phyloP scores from a whole-genome alignment of 2,888 invertebrate species.

The Glyphotaelius pellucidus region DNA sequence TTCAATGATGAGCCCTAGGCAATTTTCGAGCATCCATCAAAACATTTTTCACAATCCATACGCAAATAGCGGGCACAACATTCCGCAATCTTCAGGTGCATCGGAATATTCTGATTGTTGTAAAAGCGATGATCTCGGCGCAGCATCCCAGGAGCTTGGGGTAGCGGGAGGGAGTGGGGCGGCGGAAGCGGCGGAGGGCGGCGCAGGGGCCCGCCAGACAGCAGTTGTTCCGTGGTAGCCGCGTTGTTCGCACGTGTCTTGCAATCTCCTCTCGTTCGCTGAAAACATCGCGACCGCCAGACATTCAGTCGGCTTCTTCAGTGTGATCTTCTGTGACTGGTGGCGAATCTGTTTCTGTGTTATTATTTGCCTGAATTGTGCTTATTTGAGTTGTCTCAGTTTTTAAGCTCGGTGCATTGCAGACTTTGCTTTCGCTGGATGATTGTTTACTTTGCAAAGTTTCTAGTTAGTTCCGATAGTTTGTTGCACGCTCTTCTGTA shows the following conservation, averaged over 20 bases:
- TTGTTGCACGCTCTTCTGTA: background rate
- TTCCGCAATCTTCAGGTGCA: background rate
- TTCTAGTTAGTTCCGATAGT: background rate
- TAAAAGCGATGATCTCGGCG: background rate
- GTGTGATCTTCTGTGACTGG: slow-evolving; percentile 39
- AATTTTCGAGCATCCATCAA: background rate
- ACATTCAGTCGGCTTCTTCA: slow-evolving; percentile 11
- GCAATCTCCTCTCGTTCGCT: background rate
- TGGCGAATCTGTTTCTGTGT: slow-evolving; percentile 34
- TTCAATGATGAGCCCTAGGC: background rate
- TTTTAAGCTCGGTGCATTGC: slow-evolving; percentile 22
- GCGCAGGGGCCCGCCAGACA: slow-evolving; percentile 11
- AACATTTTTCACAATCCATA: background rate
- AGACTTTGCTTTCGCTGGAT: slow-evolving; percentile 17
- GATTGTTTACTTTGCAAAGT: slow-evolving; percentile 23
- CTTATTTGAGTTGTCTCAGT: background rate
- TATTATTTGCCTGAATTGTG: slow-evolving; percentile 32
- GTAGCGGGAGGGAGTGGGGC: background rate
- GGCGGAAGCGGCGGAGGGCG: background rate
- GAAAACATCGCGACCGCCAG: slow-evolving; percentile 44
- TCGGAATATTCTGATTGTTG: background rate
- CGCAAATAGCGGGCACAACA: background rate
- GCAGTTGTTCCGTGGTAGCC: slow-evolving; percentile 27
- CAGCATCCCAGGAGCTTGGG: slow-evolving; percentile 30
- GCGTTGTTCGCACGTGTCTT: background rate